Evolutionary conservation across 1,140 invertebrate species (phyloP), one percentile per base, ranked within the genome.

Genomic region (Zaprionus kolodkinae): DNA sequence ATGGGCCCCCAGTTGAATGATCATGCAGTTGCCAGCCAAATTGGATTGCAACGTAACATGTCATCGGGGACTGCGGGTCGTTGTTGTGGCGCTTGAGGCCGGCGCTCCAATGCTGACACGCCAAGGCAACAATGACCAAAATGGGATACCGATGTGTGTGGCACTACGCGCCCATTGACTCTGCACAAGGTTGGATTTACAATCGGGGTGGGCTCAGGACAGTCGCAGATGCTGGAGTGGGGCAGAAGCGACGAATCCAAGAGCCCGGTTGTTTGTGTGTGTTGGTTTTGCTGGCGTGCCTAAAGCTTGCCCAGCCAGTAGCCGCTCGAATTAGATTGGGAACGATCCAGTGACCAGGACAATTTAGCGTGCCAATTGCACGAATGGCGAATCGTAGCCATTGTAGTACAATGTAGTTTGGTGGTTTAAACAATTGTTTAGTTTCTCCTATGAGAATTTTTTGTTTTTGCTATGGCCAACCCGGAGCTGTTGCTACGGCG

Each of bases 301-400:
- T 83, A n/a, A 81, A n/a, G 61, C 73, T 74, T 83, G 76, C 57
- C 62, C n/a, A 35, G 45, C 56, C 56, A 71, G 54, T 59, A 48
- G n/a, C 63, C 63, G 71, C 70, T 71, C 61, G 63, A 57, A 59
- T 21, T 9, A 17, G 11, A 50, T 45, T 45, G 63, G 63, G 30
- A 70, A 61, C 67, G 63, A 50, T 35, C 50, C 27, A 70, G 17
- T 17, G 60, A 13, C n/a, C 17, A 15, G n/a, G 61, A 36, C 73
- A 76, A 60, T 57, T 81, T 72, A 71, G 50, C 84, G 65, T 89
- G 85, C 80, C 84, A 87, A 87, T 75, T 59, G 85, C 84, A 89
- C 77, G 80, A 57, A 88, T 78, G 78, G 85, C 84, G 84, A 75
- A 72, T 40, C 35, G 17, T 73, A 88, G 84, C 84, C 84, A 76